phyloP scores from a whole-genome alignment of 2,113 vertebrate species.

The Coptodon rendalli region DNA sequence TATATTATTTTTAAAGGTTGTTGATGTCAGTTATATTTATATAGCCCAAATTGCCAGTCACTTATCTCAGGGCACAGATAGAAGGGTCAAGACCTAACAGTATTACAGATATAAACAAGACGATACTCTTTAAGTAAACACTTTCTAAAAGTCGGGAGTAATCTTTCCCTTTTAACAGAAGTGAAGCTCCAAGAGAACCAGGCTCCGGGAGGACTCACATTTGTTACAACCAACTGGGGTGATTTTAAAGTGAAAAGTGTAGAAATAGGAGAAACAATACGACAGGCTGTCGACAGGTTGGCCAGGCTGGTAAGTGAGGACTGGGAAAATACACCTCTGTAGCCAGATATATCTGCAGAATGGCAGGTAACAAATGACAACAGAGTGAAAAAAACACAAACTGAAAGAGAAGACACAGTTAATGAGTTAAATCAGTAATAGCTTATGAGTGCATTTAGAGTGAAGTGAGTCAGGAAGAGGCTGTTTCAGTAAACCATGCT shows the following conservation, averaged over 20 bases:
- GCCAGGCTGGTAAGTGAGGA: background rate
- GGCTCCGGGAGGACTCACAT: background rate
- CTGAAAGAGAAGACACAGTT: background rate
- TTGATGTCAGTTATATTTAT: background rate
- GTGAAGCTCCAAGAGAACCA: background rate
- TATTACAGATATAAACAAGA: background rate
- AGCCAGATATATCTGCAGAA: background rate
- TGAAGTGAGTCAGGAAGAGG: background rate
- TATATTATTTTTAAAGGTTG: slow-evolving; percentile 1
- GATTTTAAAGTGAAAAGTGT: background rate
- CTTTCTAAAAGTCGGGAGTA: background rate
- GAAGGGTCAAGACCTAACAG: background rate
- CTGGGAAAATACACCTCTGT: background rate
- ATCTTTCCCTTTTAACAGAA: background rate
- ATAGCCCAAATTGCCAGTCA: background rate
- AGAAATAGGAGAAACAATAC: background rate
- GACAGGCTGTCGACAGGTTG: background rate
- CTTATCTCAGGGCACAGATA: background rate
- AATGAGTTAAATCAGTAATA: background rate
- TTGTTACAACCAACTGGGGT: background rate
- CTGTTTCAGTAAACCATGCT: background rate
- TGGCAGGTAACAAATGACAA: background rate
- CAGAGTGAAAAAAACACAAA: background rate
- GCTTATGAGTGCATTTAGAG: background rate
- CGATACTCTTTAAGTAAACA: background rate